Evolutionary conservation across 2,888 invertebrate species (phyloP).

Genomic region (Polydrusus cervinus): DNA sequence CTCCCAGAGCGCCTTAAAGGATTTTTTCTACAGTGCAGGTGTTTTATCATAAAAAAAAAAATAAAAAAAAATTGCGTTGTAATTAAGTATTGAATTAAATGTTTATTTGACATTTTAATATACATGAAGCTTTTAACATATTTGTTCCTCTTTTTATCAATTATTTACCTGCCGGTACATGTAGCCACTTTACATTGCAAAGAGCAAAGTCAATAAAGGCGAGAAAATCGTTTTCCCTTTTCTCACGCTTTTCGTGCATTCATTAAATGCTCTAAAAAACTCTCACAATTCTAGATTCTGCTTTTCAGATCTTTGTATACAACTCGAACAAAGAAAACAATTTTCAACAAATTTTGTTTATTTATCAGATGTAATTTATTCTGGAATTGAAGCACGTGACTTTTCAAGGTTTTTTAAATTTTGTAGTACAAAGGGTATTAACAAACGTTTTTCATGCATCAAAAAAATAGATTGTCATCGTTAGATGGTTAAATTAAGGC

Average conservation of each 20-base stretch:
- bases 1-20: too few relatives aligned
- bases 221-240: neutral
- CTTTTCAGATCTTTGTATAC: neutral
- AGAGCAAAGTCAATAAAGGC: neutral
- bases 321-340: conserved; percentile 2
- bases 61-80: too few relatives aligned
- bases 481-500: too few relatives aligned
- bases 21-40: too few relatives aligned
- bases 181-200: neutral
- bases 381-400: neutral
- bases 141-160: neutral
- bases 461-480: too few relatives aligned
- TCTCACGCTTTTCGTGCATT: neutral
- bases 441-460: too few relatives aligned
- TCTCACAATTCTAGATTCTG: conserved; percentile 14
- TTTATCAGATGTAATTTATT: conserved; percentile 30
- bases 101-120: too few relatives aligned
- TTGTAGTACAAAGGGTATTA: too few relatives aligned
- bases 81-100: too few relatives aligned
- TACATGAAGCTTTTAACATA: neutral
- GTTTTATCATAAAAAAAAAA: too few relatives aligned
- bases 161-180: neutral
- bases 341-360: conserved; percentile 15
- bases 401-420: too few relatives aligned
- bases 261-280: neutral